These are phyloP conservation scores for Coranthus polyacanthus DNA, from an alignment of 2,797 vertebrate genomes.

Conservation along the genomic window DNA sequence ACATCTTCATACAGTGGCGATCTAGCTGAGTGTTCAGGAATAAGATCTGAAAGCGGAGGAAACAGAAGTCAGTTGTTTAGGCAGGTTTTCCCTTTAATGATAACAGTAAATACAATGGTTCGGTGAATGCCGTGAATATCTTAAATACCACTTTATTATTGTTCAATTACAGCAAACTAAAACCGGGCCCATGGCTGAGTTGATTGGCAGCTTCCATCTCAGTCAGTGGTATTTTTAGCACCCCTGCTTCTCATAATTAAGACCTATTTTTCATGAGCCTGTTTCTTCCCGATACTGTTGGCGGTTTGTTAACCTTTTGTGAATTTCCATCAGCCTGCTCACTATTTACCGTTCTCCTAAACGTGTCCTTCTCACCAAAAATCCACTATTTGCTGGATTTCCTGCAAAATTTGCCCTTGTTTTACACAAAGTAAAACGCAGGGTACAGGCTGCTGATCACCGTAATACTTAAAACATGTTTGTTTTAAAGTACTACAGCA, in stretches of 20 bases:
- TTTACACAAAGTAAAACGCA: not conserved
- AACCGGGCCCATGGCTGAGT: not conserved
- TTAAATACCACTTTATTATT: not conserved
- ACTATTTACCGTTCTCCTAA: too few relatives aligned
- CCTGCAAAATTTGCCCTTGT: conserved; percentile 3
- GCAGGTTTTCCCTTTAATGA: not conserved
- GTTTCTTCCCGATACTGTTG: not conserved
- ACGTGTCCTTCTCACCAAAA: too few relatives aligned
- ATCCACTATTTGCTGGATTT: conserved; percentile 3
- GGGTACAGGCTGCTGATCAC: not conserved
- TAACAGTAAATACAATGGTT: not conserved
- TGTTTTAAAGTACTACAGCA: too few relatives aligned
- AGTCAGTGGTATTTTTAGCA: not conserved
- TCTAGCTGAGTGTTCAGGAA: conserved; percentile 96
- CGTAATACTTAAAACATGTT: too few relatives aligned
- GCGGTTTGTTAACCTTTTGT: too few relatives aligned
- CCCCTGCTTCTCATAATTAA: conserved; percentile 17
- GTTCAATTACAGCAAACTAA: not conserved
- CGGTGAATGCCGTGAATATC: too few relatives aligned
- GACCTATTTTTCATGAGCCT: not conserved
- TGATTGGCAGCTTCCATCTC: not conserved
- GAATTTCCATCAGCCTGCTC: too few relatives aligned
- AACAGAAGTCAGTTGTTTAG: not conserved
- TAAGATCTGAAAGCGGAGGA: conserved; percentile 86
- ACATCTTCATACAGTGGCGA: conserved; percentile 99